phyloP scores from a whole-genome alignment of 2,888 invertebrate species.

The Lochmaea crataegi region DNA sequence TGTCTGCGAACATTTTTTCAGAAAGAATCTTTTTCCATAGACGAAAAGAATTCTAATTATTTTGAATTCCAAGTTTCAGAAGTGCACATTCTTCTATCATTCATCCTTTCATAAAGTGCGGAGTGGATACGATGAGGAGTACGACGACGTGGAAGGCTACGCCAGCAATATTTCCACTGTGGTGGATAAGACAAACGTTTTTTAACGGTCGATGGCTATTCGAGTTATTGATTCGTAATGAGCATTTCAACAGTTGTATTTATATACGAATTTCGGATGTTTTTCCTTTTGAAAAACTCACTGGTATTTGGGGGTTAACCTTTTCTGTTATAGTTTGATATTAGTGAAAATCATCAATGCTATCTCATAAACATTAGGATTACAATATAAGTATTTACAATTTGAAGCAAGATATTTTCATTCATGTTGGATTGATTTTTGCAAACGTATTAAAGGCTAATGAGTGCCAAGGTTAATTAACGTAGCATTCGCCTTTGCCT shows the following conservation, averaged over 20 bases:
- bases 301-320: not conserved
- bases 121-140: not conserved
- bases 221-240: constrained; percentile 18
- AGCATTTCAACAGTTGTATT: constrained; percentile 13
- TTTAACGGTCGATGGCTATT: constrained; percentile 7
- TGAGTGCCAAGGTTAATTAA: no score
- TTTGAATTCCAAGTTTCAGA: constrained; percentile 24
- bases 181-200: constrained; percentile 16
- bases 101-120: constrained; percentile 11
- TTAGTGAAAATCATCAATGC: no score
- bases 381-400: no score
- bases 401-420: no score
- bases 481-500: no score
- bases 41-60: constrained; percentile 26
- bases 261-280: not conserved
- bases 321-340: no score
- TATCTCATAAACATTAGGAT: no score
- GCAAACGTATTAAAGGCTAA: no score
- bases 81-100: constrained; percentile 15
- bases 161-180: constrained; percentile 24
- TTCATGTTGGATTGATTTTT: no score
- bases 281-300: not conserved
- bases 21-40: constrained; percentile 7
- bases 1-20: not conserved
- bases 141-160: not conserved